Base-by-base conservation (phyloP, 2,888 invertebrate species). In the Epinotia brunnichana region DNA sequence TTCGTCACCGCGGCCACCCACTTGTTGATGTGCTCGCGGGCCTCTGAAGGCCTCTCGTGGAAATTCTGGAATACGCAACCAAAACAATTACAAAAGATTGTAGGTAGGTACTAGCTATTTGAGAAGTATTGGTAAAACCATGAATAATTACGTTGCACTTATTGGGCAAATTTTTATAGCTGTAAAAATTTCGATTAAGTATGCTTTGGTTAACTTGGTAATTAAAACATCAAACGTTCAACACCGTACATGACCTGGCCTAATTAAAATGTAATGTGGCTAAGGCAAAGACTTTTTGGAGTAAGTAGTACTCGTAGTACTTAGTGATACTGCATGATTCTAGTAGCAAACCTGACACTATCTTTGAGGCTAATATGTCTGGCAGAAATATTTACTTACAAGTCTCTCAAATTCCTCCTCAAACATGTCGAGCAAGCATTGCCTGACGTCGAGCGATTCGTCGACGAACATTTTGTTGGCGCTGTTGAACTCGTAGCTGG, bases 401-500 rank as follows among this genome's bases (percentile, higher is more conserved):
- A 94, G 83, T 54, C 90, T 85, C 77, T 95, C 94, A 17, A 97
- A 82, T 78, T 97, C 96, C 0, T 95, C 94, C 0, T 87, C 84
- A 82, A 97, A 96, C 56, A 96, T 87, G 73, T 94, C 90, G 13
- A 94, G 81, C 83, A 97, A 94, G 82, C 97, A 98, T 15, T 95
- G 94, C 3, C 95, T 93, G 21, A 96, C 91, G 44, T 92, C 89
- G 69, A 95, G 89, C 2, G 88, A 86, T 3, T 93, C 84, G 67
- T 95, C 94, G 3, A 97, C 95, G 89, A 96, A 98, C 76, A 98
- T 91, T 77, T 95, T 95, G 90, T 97, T 97, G 29, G 97, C 97
- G 73, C 95, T 95, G 4, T 93, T 94, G 83, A 97, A 96, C 85
- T 96, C 96, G 80, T 97, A 95, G 76, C 94, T 94, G 2, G 94